Base-by-base conservation (phyloP, 1,140 invertebrate species). In the Procambarus virginalis region DNA sequence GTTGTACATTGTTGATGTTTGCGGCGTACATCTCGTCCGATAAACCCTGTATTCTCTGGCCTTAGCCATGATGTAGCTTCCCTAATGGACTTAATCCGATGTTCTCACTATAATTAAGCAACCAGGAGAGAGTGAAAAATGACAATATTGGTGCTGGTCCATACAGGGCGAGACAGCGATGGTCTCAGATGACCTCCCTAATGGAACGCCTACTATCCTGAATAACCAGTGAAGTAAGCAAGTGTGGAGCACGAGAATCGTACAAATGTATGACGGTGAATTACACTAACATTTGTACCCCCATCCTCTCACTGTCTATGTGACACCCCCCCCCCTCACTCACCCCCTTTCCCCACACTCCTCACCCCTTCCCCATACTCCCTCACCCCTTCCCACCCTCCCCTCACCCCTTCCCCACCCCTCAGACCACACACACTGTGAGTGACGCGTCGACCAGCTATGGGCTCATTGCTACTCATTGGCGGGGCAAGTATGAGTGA, bases 341-440 rank as follows among this genome's bases (percentile, higher is more conserved):
- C 51, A 9, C 51, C 51, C 51, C 10, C 51, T 10, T 10, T 55
- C 51, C 10, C 51, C 51, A 8, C 10, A 5, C 5, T 55, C 10
- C 51, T 10, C 51, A 5, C 51, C 51, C 51, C 10, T 10, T 55
- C 51, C 10, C 51, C 51, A 3, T 55, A 3, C 10, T 10, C 51
- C 10, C 10, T 10, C 5, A 8, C 10, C 51, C 51, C 10, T 55
- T 10, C 51, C 10, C 51, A 5, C 51, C 10, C 51, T 2, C 2
- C 51, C 51, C 51, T 55, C 51, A 55, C 10, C 51, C 51, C 51
- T 10, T 55, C 51, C 51, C 51, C 10, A 5, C 51, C 51, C 10
- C 51, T 55, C 51, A 34, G 82, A 84, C 82, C 82, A 84, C 82
- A 55, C 51, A 84, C 82, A 84, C 49, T 46, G 82, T 51, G 82